Evolutionary conservation across 2,888 invertebrate genomes (phyloP).

Genomic region (Merodon equestris): DNA sequence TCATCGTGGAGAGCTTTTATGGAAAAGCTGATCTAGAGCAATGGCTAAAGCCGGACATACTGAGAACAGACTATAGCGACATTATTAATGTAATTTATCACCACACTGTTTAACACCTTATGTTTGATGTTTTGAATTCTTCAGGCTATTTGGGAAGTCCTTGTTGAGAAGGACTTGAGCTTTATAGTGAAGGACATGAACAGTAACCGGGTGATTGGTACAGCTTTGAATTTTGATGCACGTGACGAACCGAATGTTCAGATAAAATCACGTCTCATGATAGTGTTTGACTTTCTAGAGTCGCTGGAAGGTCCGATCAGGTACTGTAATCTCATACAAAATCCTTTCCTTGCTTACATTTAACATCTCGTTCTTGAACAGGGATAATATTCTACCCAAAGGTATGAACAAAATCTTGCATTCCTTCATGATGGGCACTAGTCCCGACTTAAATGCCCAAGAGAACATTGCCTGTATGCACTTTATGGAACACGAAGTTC

Average conservation of each 20-base stretch:
- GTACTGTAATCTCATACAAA: conserved; percentile 74
- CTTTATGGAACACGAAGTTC: conserved; percentile 87
- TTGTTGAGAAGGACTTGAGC: conserved; percentile 86
- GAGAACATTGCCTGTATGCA: conserved; percentile 90
- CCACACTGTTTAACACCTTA: neutral
- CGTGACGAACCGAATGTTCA: conserved; percentile 88
- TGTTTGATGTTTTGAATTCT: conserved; percentile 1
- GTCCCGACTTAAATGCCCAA: conserved; percentile 82
- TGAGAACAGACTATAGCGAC: conserved; percentile 84
- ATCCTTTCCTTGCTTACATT: conserved; percentile 13
- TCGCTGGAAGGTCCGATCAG: conserved; percentile 86
- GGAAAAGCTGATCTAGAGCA: conserved; percentile 91
- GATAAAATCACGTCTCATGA: conserved; percentile 83
- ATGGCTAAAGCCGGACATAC: conserved; percentile 86
- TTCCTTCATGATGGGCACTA: conserved; percentile 93
- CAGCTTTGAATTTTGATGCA: conserved; percentile 89
- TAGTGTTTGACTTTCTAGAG: conserved; percentile 90
- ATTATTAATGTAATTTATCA: conserved; percentile 80
- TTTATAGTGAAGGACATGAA: conserved; percentile 82
- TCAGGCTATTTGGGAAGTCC: conserved; percentile 83
- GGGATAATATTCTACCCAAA: conserved; percentile 82
- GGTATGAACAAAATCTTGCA: conserved; percentile 87
- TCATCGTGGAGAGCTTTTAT: conserved; percentile 91
- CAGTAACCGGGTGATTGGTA: conserved; percentile 82
- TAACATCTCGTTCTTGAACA: conserved; percentile 67